These are phyloP conservation scores for Samia ricini DNA, from an alignment of 1,140 invertebrate genomes.

Conservation along the genomic window DNA sequence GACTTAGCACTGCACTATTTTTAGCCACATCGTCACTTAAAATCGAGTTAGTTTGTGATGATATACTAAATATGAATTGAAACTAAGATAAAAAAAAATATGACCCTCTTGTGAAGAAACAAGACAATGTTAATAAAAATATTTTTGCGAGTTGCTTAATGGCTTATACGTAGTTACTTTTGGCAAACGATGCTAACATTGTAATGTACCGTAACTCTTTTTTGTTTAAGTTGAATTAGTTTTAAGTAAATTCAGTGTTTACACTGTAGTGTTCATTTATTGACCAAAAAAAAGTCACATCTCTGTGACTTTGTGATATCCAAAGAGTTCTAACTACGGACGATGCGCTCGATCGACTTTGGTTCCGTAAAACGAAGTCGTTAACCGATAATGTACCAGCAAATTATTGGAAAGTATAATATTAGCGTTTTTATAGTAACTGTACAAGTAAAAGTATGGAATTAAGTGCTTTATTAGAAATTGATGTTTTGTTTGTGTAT, in stretches of 20 bases:
- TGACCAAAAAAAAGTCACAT: background rate
- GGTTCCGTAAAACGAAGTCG: background rate
- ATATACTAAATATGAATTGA: no score
- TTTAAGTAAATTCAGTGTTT: background rate
- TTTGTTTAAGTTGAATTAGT: background rate
- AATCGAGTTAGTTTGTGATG: no score
- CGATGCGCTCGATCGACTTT: background rate
- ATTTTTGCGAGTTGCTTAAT: background rate
- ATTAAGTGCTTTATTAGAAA: background rate
- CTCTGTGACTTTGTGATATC: background rate
- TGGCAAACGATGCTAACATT: background rate
- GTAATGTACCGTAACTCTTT: background rate
- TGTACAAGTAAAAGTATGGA: background rate
- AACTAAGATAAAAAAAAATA: no score
- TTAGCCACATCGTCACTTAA: no score
- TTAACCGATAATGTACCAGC: background rate
- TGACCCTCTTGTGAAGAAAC: background rate
- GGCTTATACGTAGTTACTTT: background rate
- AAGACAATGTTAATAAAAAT: background rate
- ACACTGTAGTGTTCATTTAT: background rate
- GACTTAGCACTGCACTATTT: no score
- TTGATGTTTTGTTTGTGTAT: background rate
- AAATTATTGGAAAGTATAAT: background rate
- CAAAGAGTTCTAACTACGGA: no score
- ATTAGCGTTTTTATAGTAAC: background rate